Conservation (phyloP, 2,888 invertebrate genomes). For the Galerucella nymphaeae region DNA sequence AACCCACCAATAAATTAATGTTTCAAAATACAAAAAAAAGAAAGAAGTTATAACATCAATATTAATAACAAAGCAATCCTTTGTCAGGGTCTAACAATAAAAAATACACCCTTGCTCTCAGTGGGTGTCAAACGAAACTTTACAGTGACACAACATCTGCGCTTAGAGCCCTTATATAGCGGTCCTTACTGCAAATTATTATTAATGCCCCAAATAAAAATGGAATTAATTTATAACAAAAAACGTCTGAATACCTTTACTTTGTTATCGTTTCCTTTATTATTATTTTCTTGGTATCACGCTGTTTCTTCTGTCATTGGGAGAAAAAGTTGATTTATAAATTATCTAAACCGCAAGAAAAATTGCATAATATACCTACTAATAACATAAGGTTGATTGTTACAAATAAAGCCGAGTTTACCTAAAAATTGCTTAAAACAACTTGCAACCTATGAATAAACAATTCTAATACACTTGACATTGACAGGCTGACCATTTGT, state of each 20-base stretch:
- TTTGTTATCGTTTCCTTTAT: conserved; percentile 31
- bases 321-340: conserved; percentile 14
- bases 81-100: conserved; percentile 56
- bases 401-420: neutral
- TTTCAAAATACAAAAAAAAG: conserved; percentile 18
- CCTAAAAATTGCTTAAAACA: neutral
- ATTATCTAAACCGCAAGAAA: conserved; percentile 19
- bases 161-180: conserved; percentile 47
- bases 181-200: conserved; percentile 58
- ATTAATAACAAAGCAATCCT: conserved; percentile 59
- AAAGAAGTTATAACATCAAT: conserved; percentile 55
- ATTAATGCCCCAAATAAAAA: conserved; percentile 52
- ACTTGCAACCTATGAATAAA: neutral
- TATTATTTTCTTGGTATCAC: conserved; percentile 26
- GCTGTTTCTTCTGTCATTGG: conserved; percentile 30
- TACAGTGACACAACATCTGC: conserved; percentile 63
- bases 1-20: conserved; percentile 25
- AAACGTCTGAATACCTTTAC: conserved; percentile 27
- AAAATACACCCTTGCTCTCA: conserved; percentile 58
- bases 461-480: too few species aligned
- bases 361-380: conserved; percentile 8
- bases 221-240: conserved; percentile 33
- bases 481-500: too few species aligned
- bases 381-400: conserved; percentile 9
- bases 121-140: conserved; percentile 55